Evolutionary conservation across 2,113 vertebrate species (phyloP), one percentile per base, ranked within the genome.

Genomic region (Tor tambroides): DNA sequence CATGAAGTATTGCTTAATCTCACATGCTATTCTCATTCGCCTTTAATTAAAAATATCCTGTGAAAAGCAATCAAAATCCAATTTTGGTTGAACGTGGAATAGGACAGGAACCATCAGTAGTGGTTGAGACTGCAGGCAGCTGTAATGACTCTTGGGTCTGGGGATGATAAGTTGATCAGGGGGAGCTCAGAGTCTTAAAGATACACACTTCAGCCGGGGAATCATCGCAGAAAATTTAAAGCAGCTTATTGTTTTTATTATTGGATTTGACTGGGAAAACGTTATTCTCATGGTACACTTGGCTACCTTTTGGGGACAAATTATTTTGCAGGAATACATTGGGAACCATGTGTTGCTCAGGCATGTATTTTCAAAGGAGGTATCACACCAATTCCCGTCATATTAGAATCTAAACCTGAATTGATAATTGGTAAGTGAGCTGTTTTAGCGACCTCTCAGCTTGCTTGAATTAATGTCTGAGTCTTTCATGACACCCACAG

Each of bases 21-120:
- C 90, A 87, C 89, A 91, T 91, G 92, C 90, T 92, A 91, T 93
- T 92, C 92, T 93, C 91, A 91, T 93, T 93, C 92, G 89, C 84
- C 87, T 94, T 94, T 95, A 94, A 94, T 94, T 94, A 94, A 94
- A 95, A 92, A 90, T 94, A 93, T 94, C 92, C 92, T 92, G 91
- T 67, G 92, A 94, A 93, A 92, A 93, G 92, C 93, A 92, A 93
- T 94, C 92, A 93, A 91, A 92, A 93, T 94, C 91, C 94, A 93
- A 93, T 94, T 93, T 92, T 87, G 87, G 88, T 90, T 83, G 92
- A 89, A 91, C 89, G 80, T 80, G 86, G 82, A 88, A 74, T 80
- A 89, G 88, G 59, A 88, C 88, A 74, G 89, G 89, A 87, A 80
- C 63, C 63, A 69, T 76, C 49, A 74, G 41, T 35, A 72, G 81